phyloP scores from a whole-genome alignment of 2,113 vertebrate genomes.

The Mesembrinibis cayennensis region DNA sequence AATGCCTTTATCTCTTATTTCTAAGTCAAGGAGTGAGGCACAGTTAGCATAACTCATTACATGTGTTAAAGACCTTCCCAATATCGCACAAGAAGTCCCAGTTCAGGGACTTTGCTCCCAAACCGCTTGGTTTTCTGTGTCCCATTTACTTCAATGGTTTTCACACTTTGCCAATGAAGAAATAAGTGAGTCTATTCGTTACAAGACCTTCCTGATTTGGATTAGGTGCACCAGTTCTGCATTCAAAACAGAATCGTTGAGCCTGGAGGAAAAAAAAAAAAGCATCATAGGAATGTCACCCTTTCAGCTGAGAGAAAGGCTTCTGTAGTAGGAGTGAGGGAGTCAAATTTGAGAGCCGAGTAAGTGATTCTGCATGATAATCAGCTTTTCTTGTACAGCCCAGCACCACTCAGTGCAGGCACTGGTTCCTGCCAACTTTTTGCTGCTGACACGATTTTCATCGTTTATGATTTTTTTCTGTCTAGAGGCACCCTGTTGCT shows the following conservation, averaged over 20 bases:
- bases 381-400: constrained; percentile 52
- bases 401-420: constrained; percentile 19
- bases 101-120: neutral
- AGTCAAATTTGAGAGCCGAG: neutral
- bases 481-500: neutral
- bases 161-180: neutral
- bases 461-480: neutral
- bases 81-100: neutral
- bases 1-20: neutral
- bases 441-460: neutral
- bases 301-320: neutral
- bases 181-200: neutral
- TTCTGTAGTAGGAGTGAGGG: neutral
- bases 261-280: neutral
- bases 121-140: neutral
- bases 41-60: neutral
- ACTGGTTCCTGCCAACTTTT: neutral
- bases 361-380: constrained; percentile 33
- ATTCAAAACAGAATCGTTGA: neutral
- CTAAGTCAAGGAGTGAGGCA: fast-evolving
- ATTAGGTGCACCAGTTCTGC: neutral
- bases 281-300: neutral
- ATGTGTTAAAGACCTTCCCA: neutral
- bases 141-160: neutral
- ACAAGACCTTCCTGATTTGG: neutral